phyloP scores from a whole-genome alignment of 37 sponge, comb jelly and placozoan genomes.

The Bolinopsis microptera region DNA sequence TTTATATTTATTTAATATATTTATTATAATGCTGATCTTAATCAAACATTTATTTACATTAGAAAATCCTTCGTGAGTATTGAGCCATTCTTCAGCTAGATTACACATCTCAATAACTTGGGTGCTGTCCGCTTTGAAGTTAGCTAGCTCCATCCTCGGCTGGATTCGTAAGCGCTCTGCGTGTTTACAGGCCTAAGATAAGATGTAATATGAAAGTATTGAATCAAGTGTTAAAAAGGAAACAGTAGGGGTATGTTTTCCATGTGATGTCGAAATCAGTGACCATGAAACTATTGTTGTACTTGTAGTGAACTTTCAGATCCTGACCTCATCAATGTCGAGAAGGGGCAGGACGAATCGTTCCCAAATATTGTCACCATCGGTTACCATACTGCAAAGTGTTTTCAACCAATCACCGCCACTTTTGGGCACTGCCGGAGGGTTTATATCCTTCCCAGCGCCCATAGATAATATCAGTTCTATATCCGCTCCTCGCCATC shows the following conservation, averaged over 20 bases:
- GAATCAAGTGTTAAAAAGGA: background rate
- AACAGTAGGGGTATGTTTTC: background rate
- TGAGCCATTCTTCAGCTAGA: slow-evolving; percentile 47
- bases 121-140: slow-evolving; percentile 43
- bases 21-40: too few species aligned
- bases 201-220: background rate
- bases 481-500: slow-evolving; percentile 54
- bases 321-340: slow-evolving; percentile 28
- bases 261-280: background rate
- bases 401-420: slow-evolving; percentile 63
- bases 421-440: slow-evolving; percentile 35
- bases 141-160: slow-evolving; percentile 20
- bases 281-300: background rate
- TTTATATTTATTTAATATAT: too few species aligned
- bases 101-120: slow-evolving; percentile 64
- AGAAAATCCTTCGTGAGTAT: background rate
- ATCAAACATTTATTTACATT: too few species aligned
- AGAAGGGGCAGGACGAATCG: slow-evolving; percentile 50
- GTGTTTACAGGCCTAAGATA: slow-evolving; percentile 10
- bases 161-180: slow-evolving; percentile 40
- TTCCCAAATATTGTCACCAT: slow-evolving; percentile 55
- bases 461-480: slow-evolving; percentile 18
- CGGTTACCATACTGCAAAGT: slow-evolving; percentile 53
- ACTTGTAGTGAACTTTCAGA: background rate
- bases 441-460: slow-evolving; percentile 40